Base-by-base conservation (phyloP, 2,797 vertebrate genomes). In the Cirrhinus molitorella region DNA sequence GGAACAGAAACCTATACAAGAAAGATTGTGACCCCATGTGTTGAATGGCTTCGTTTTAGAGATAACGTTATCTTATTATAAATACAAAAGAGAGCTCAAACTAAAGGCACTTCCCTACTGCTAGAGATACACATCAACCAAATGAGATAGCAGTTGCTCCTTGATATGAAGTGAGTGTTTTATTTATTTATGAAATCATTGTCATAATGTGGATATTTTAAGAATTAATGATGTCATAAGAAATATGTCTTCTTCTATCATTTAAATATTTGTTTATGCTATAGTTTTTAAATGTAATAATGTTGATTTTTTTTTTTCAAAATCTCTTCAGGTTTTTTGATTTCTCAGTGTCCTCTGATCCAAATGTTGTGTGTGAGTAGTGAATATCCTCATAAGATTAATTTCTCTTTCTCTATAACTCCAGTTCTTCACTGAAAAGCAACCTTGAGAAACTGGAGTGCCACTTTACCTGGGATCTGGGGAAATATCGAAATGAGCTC, bases 401-500 rank as follows among this genome's bases (percentile, higher is more conserved):
- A 23, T 13, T 23, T 23, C 3, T 23, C n/a, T 59, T 59, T 59
- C 11, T 81, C 68, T 63, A 23, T 59, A 43, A 31, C 16, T 61
- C 23, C n/a, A 78, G 40, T 49, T 57, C 55, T 10, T 10, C 81
- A 43, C 28, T 84, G 31, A 43, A 63, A 61, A 43, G 23, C 13
- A 17, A 1, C 11, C 63, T 83, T 37, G 2, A 68, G 3, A 40
- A 11, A 9, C 34, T 83, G 3, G 72, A 83, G 31, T 83, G 81
- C 49, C 63, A 83, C 73, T 83, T 83, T 61, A 77, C 63, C 19
- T 83, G 81, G 81, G 31, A 55, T 14, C 13, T 77, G 21, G 11
- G 17, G 4, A 19, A 14, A 3, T n/a, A 13, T 43, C 8, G 0
- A 67, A 67, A 43, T 67, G 37, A 43, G 6, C 34, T 67, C 67